Conservation (phyloP, 1,140 invertebrate species). For the Phortica variegata region DNA sequence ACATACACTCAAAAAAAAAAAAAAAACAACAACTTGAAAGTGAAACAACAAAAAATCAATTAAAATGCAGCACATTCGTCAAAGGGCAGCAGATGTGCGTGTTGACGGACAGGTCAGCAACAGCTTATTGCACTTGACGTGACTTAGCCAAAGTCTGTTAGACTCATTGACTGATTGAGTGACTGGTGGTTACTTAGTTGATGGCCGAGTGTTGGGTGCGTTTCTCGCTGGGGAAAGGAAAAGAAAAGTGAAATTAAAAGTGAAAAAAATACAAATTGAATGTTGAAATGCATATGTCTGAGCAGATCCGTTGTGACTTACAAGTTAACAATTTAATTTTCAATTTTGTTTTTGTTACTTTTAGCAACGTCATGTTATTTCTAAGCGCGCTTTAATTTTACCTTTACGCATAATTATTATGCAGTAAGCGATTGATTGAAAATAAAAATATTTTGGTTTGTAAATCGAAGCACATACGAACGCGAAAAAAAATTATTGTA, state of each 20-base stretch:
- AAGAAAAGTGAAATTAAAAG: slow-evolving; percentile 46
- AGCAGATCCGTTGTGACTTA: no score
- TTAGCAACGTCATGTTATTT: slow-evolving; percentile 31
- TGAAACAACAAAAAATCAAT: slow-evolving; percentile 18
- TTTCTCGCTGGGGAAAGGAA: slow-evolving; percentile 15
- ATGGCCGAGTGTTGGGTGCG: neutral
- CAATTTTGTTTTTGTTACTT: slow-evolving; percentile 46
- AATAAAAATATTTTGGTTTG: slow-evolving; percentile 1
- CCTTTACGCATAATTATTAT: slow-evolving; percentile 47
- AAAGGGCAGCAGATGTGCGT: neutral
- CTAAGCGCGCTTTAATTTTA: slow-evolving; percentile 41
- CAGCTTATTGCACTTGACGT: no score
- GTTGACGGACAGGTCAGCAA: neutral
- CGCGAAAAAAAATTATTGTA: neutral
- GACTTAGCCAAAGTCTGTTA: no score
- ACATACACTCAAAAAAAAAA: no score
- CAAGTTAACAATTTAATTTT: slow-evolving; percentile 21
- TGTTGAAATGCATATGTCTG: slow-evolving; percentile 1
- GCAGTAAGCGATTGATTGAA: slow-evolving; percentile 5
- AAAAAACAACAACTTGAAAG: no score
- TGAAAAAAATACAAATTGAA: neutral
- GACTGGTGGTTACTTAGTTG: neutral
- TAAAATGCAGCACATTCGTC: slow-evolving; percentile 21
- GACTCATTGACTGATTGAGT: no score
- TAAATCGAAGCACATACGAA: neutral